Evolutionary conservation across 1,140 invertebrate species (phyloP).

Genomic region (Aporrectodea caliginosa): DNA sequence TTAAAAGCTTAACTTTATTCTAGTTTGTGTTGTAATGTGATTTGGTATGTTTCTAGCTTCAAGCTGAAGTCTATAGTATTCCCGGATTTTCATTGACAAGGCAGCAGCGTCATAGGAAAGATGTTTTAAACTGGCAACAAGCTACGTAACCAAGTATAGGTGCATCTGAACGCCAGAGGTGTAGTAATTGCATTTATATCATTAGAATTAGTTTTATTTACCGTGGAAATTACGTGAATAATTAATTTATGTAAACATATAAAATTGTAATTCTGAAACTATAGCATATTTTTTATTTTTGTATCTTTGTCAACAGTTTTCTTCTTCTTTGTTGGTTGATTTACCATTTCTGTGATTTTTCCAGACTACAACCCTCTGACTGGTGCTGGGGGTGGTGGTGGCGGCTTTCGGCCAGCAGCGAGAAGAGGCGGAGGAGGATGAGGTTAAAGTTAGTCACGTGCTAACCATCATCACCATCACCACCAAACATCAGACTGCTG

Average conservation of each 20-base stretch:
- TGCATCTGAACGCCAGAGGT: too few species aligned
- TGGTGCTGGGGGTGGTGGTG: slow-evolving; percentile 29
- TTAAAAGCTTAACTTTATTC: too few species aligned
- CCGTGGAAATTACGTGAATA: neutral
- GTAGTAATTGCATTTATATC: neutral
- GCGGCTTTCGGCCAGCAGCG: slow-evolving; percentile 30
- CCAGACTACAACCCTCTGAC: slow-evolving; percentile 39
- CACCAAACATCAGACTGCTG: neutral
- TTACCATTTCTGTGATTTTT: slow-evolving; percentile 29
- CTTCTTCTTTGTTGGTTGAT: too few species aligned
- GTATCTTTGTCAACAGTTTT: too few species aligned
- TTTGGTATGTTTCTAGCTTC: too few species aligned
- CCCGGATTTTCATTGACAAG: too few species aligned
- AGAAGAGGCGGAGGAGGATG: slow-evolving; percentile 37
- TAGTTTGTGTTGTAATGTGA: too few species aligned
- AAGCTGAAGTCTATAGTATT: too few species aligned
- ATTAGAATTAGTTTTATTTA: neutral
- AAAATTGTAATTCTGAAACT: neutral
- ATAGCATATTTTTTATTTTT: too few species aligned
- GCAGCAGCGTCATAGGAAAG: too few species aligned
- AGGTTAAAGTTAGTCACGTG: slow-evolving; percentile 36
- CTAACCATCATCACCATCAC: neutral
- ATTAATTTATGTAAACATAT: neutral
- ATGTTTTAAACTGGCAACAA: too few species aligned
- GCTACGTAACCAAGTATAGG: too few species aligned